Conservation (phyloP, 2,797 vertebrate species). For the Mormyrus hasselquistii region DNA sequence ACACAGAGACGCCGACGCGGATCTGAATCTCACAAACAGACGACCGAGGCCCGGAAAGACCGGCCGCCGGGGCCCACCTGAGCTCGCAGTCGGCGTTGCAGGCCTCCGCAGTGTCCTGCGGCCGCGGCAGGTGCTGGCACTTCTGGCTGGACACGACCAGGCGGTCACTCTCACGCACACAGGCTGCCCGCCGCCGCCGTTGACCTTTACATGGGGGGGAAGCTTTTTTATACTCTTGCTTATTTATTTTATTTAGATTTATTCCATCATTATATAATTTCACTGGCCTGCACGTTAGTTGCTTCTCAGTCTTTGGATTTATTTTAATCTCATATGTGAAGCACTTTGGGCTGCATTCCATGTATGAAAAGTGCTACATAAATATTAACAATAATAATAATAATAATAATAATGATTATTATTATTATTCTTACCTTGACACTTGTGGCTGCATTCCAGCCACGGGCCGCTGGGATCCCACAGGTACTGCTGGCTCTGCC, state of each 20-base stretch:
- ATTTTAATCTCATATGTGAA: not conserved
- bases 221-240: not conserved
- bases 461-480: constrained; percentile 86
- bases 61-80: constrained; percentile 62
- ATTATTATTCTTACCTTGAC: constrained; percentile 70
- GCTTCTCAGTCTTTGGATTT: not conserved
- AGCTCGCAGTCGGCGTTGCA: constrained; percentile 88
- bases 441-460: constrained; percentile 84
- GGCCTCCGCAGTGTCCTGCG: constrained; percentile 60
- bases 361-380: not conserved
- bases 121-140: constrained; percentile 71
- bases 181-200: constrained; percentile 67
- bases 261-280: not conserved
- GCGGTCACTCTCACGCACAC: constrained; percentile 77
- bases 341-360: not conserved
- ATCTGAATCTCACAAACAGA: not conserved
- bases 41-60: not conserved
- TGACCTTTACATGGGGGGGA: constrained; percentile 60
- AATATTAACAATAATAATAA: not conserved
- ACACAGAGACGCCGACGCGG: not conserved
- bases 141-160: constrained; percentile 79
- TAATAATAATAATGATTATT: not conserved
- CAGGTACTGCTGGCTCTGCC: constrained; percentile 67
- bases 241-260: not conserved
- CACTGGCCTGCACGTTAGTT: not conserved